phyloP scores from a whole-genome alignment of 2,113 vertebrate species.

The Hyaena hyaena region DNA sequence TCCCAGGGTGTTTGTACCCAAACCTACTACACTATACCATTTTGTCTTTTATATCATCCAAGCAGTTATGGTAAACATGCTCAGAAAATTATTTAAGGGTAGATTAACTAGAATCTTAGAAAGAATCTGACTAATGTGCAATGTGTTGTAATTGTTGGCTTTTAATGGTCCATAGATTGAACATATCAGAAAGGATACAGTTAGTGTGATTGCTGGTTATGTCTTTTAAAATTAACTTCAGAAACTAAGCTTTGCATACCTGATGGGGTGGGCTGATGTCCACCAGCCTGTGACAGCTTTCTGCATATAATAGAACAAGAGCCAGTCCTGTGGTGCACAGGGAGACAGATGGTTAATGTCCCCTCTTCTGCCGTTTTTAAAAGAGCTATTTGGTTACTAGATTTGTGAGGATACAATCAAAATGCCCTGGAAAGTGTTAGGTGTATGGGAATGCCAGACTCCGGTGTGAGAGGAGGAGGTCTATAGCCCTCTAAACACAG shows the following conservation, averaged over 20 bases:
- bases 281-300: conserved; percentile 11
- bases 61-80: neutral
- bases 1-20: neutral
- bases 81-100: neutral
- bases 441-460: neutral
- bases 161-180: neutral
- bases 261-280: neutral
- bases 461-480: neutral
- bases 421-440: neutral
- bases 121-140: neutral
- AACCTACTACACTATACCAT: neutral
- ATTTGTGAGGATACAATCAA: neutral
- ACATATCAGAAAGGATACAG: conserved; percentile 14
- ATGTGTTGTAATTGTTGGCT: neutral
- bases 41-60: conserved; percentile 38
- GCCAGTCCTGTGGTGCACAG: neutral
- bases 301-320: neutral
- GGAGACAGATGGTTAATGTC: neutral
- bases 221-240: conserved; percentile 23
- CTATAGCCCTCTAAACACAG: neutral
- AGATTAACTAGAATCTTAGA: neutral
- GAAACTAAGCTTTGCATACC: neutral
- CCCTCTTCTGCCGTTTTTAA: neutral
- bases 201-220: neutral
- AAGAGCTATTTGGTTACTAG: neutral